Percentiles rank a stretch among this genome's conserved stretches.
Evolutionary conservation across 2,113 vertebrate species (phyloP).

Genomic region (Mesocricetus auratus): DNA sequence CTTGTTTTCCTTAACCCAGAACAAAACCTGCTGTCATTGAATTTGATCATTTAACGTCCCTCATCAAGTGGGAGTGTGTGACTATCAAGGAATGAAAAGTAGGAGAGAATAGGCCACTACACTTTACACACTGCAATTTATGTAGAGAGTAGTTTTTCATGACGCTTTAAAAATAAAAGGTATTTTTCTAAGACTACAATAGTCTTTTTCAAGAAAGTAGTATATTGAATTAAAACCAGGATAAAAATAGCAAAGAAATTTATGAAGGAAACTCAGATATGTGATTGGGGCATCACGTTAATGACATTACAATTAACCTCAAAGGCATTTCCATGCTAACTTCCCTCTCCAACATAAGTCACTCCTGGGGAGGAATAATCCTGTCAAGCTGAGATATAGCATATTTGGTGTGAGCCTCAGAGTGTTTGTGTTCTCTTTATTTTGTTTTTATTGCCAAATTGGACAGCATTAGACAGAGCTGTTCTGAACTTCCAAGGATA

Average conservation of each 20-base stretch:
- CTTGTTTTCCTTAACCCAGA: conserved; percentile 12
- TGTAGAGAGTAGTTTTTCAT: conserved; percentile 50
- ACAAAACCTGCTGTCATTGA: not conserved
- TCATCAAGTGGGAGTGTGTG: not conserved
- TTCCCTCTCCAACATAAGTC: conserved; percentile 80
- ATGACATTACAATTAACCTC: conserved; percentile 84
- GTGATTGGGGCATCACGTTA: conserved; percentile 82
- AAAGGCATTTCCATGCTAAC: conserved; percentile 82
- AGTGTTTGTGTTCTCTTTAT: conserved; percentile 78
- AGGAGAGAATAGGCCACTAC: not conserved
- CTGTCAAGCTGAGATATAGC: conserved; percentile 82
- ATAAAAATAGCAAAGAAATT: conserved; percentile 82
- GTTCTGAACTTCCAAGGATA: conserved; percentile 74
- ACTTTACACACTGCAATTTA: conserved; percentile 54
- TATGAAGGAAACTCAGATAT: conserved; percentile 80
- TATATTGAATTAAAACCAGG: conserved; percentile 79
- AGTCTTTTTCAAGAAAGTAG: conserved; percentile 71
- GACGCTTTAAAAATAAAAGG: conserved; percentile 9
- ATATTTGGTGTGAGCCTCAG: conserved; percentile 75
- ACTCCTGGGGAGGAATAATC: conserved; percentile 77
- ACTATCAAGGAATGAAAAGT: conserved; percentile 24
- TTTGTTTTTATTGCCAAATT: conserved; percentile 83
- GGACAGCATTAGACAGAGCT: conserved; percentile 75
- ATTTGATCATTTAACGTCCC: conserved; percentile 43
- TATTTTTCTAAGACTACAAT: conserved; percentile 56